Conservation (phyloP, 2,888 invertebrate genomes). For the Chrysotoxum bicinctum region DNA sequence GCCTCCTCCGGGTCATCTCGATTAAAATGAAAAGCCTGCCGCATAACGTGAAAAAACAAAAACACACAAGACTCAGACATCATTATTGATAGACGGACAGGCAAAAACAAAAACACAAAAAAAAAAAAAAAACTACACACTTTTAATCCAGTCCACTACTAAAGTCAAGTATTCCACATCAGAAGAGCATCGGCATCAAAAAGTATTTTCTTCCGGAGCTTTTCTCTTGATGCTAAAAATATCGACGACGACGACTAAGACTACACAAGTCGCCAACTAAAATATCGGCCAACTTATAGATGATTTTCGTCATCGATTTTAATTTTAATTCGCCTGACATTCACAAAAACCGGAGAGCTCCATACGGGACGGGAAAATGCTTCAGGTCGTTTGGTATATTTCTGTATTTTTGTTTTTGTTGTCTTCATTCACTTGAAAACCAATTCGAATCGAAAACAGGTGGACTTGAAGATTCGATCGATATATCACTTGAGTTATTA, state of each 20-base stretch:
- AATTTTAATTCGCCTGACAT: slow-evolving; percentile 43
- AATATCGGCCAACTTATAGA: background rate
- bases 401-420: slow-evolving; percentile 1
- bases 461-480: slow-evolving; percentile 28
- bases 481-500: slow-evolving; percentile 28
- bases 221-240: slow-evolving; percentile 57
- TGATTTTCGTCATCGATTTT: slow-evolving; percentile 56
- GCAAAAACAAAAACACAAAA: background rate
- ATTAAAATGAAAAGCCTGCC: background rate
- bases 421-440: slow-evolving; percentile 6
- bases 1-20: background rate
- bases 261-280: background rate
- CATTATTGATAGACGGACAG: slow-evolving; percentile 7
- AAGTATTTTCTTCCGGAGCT: slow-evolving; percentile 23
- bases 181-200: slow-evolving; percentile 7
- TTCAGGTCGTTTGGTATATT: background rate
- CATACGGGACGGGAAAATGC: background rate
- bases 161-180: slow-evolving; percentile 31
- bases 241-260: slow-evolving; percentile 15
- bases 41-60: background rate
- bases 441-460: slow-evolving; percentile 38
- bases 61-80: slow-evolving; percentile 3
- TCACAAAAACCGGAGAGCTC: background rate
- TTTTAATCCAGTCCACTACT: slow-evolving; percentile 34
- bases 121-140: background rate